phyloP scores from a whole-genome alignment of 1,140 invertebrate genomes.

The Camponotus pennsylvanicus region DNA sequence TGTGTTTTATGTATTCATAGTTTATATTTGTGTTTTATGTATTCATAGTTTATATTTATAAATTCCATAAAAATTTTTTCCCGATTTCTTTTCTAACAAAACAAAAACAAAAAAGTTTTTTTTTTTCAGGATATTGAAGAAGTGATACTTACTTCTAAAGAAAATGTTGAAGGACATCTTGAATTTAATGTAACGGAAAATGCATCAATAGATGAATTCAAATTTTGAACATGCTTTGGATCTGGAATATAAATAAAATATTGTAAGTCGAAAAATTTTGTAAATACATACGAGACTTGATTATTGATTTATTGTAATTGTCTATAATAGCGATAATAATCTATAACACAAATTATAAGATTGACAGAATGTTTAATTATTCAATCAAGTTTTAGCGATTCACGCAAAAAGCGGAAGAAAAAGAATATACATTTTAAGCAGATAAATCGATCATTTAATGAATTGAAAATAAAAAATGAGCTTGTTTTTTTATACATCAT shows the following conservation, averaged over 20 bases:
- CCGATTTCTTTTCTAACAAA: not conserved
- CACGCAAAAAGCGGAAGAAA: not conserved
- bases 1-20: not conserved
- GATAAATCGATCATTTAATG: not conserved
- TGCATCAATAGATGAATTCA: constrained; percentile 38
- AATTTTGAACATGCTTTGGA: constrained; percentile 56
- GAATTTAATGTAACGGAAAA: constrained; percentile 77
- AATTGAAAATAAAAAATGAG: not conserved
- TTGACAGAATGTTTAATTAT: not conserved
- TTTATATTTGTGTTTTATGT: not conserved
- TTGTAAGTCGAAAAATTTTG: not conserved
- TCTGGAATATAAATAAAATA: constrained; percentile 11
- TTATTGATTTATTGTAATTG: constrained; percentile 13
- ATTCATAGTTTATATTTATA: not conserved
- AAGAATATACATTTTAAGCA: not conserved
- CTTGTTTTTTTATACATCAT: not conserved
- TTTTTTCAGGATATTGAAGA: constrained; percentile 74
- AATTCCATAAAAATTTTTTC: not conserved
- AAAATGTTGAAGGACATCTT: constrained; percentile 72
- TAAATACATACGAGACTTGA: not conserved
- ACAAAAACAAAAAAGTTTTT: not conserved
- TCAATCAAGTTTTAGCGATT: not conserved
- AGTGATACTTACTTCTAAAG: constrained; percentile 57
- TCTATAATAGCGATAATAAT: not conserved
- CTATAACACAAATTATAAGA: not conserved